Conservation (phyloP, 2,113 vertebrate genomes). For the Machaerirhynchus nigripectus region DNA sequence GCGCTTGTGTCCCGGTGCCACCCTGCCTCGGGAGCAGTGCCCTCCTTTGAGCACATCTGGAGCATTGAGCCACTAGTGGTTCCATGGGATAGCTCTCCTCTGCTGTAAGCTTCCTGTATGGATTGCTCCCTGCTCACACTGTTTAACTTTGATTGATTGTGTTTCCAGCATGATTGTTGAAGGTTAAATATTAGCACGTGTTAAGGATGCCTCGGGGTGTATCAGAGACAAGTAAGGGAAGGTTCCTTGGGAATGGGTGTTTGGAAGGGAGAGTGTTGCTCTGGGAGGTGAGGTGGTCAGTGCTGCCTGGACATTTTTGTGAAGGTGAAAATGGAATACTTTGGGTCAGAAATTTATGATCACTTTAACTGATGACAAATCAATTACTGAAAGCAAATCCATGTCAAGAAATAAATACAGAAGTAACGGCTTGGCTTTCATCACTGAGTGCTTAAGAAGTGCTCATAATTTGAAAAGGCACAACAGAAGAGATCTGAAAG, state of each 20-base stretch:
- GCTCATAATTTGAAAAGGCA: background rate
- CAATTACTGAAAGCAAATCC: background rate
- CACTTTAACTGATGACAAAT: background rate
- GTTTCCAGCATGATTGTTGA: fast-evolving
- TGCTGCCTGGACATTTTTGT: background rate
- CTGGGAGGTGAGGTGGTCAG: too few relatives aligned
- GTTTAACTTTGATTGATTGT: fast-evolving
- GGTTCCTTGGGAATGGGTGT: background rate
- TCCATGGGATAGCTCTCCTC: background rate
- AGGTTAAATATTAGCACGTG: fast-evolving
- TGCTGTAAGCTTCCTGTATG: fast-evolving
- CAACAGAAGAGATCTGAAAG: background rate
- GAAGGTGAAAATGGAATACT: fast-evolving
- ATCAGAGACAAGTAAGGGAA: fast-evolving
- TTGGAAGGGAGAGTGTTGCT: background rate
- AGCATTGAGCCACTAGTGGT: fast-evolving
- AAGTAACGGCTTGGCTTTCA: background rate
- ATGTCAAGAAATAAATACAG: background rate
- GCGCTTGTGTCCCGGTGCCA: background rate
- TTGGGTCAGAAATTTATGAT: background rate
- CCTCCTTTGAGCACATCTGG: fast-evolving
- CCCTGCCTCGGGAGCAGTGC: fast-evolving
- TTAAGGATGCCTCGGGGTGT: fast-evolving
- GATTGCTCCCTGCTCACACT: fast-evolving
- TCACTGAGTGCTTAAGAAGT: background rate